A percentile compares a stretch with the other conserved stretches of the same genome.
phyloP scores from a whole-genome alignment of 2,888 invertebrate genomes.

The Octonoba sinensis region DNA sequence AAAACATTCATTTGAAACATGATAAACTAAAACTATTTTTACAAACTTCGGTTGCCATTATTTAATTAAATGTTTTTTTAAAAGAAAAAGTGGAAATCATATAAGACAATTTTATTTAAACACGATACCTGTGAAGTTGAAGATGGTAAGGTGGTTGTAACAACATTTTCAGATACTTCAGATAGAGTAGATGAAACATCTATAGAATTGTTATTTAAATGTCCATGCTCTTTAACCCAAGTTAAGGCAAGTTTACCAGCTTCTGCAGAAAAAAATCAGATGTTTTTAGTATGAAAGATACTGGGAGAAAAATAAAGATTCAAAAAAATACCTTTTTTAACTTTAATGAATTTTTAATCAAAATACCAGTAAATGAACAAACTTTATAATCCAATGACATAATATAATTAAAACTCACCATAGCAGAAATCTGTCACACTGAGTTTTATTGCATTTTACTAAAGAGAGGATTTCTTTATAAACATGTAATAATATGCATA shows the following conservation, averaged over 20 bases:
- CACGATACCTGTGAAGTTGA: constrained; percentile 35
- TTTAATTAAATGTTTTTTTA: too few relatives aligned
- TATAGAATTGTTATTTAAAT: constrained; percentile 49
- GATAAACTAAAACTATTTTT: too few relatives aligned
- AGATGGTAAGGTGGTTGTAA: constrained; percentile 15
- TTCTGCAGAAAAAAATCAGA: constrained; percentile 68
- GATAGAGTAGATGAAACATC: constrained; percentile 25
- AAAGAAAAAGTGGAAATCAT: too few relatives aligned
- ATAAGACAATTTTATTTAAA: background rate
- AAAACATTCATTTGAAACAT: too few relatives aligned
- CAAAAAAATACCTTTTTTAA: background rate
- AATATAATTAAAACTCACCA: too few relatives aligned
- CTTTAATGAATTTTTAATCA: background rate
- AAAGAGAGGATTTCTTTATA: too few relatives aligned
- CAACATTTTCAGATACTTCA: constrained; percentile 1
- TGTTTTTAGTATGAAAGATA: too few relatives aligned
- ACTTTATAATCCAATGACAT: too few relatives aligned
- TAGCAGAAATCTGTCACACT: too few relatives aligned
- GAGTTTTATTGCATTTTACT: too few relatives aligned
- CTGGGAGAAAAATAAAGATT: background rate
- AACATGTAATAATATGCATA: too few relatives aligned
- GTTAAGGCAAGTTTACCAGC: constrained; percentile 72
- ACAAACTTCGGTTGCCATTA: too few relatives aligned
- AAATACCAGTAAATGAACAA: background rate
- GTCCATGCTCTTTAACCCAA: constrained; percentile 69